Conservation (phyloP, 1,140 invertebrate genomes). For the Drosophila bocqueti region DNA sequence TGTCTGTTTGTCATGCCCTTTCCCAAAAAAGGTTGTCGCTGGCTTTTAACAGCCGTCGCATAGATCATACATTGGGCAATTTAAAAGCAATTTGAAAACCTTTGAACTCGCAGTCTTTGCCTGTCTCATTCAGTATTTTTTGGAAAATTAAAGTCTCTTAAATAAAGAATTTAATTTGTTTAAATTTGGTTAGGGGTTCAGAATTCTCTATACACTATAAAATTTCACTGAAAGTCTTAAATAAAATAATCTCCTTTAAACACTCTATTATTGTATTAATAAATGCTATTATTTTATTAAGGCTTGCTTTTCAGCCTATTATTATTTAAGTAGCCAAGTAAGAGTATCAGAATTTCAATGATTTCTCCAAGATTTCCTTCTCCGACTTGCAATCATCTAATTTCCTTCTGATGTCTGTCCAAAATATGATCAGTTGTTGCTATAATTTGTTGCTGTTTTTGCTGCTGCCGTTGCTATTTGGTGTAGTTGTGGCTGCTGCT, state of each 20-base stretch:
- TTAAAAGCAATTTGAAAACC: slow-evolving; percentile 53
- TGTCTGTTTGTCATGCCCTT: slow-evolving; percentile 57
- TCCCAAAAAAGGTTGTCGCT: slow-evolving; percentile 58
- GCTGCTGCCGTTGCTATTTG: slow-evolving; percentile 10
- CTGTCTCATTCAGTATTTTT: slow-evolving; percentile 5
- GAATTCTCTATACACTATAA: too few species aligned
- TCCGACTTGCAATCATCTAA: slow-evolving; percentile 39
- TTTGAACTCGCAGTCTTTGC: slow-evolving; percentile 28
- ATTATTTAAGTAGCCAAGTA: neutral
- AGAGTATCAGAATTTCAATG: slow-evolving; percentile 21
- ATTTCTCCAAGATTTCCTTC: slow-evolving; percentile 9
- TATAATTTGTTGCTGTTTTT: slow-evolving; percentile 22
- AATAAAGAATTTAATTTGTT: neutral
- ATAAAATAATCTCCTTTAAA: too few species aligned
- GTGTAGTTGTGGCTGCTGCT: slow-evolving; percentile 10
- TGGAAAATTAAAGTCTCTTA: neutral
- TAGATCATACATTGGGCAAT: slow-evolving; percentile 46
- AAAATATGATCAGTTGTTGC: slow-evolving; percentile 71
- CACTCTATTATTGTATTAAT: too few species aligned
- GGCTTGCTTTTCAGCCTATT: too few species aligned
- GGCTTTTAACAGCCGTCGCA: slow-evolving; percentile 40
- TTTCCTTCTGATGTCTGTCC: slow-evolving; percentile 36
- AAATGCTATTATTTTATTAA: too few species aligned
- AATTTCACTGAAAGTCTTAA: too few species aligned
- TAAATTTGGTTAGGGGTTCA: neutral